Conservation (phyloP, 2,113 vertebrate species). For the Junco hyemalis region DNA sequence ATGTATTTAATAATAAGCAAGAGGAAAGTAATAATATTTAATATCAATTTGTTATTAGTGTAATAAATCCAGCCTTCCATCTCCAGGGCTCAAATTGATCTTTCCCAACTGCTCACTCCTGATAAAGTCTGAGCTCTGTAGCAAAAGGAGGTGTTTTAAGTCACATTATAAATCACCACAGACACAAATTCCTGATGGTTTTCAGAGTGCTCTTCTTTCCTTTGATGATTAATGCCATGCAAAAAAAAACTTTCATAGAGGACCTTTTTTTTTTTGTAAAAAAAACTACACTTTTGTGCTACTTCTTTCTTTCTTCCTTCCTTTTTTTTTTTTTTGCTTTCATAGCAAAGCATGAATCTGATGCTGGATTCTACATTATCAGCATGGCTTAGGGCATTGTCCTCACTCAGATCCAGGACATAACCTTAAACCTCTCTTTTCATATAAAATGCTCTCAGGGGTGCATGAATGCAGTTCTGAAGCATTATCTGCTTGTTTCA, state of each 20-base stretch:
- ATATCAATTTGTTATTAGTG: not conserved
- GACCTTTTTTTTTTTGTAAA: not conserved
- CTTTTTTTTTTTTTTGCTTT: not conserved
- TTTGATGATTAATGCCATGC: conserved; percentile 17
- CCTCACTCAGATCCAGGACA: not conserved
- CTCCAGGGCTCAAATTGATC: not conserved
- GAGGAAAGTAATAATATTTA: not conserved
- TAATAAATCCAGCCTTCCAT: conserved; percentile 7
- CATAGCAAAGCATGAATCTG: not conserved
- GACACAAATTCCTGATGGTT: conserved; percentile 18
- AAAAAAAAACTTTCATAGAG: not conserved
- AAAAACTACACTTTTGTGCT: not conserved
- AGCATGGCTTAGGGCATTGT: not conserved
- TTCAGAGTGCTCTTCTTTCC: not conserved
- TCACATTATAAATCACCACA: not conserved
- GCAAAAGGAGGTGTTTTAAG: not conserved
- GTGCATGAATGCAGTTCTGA: not conserved
- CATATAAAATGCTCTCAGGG: not conserved
- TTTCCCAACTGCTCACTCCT: not conserved
- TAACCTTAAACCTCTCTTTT: conserved; percentile 4
- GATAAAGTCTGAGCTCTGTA: not conserved
- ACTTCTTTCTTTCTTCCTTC: not conserved
- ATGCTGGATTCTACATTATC: not conserved
- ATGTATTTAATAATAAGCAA: not conserved
- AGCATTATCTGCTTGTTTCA: not conserved